Evolutionary conservation across 1,140 invertebrate genomes (phyloP), one percentile per base, ranked within the genome.

Genomic region (Neodiprion lecontei): DNA sequence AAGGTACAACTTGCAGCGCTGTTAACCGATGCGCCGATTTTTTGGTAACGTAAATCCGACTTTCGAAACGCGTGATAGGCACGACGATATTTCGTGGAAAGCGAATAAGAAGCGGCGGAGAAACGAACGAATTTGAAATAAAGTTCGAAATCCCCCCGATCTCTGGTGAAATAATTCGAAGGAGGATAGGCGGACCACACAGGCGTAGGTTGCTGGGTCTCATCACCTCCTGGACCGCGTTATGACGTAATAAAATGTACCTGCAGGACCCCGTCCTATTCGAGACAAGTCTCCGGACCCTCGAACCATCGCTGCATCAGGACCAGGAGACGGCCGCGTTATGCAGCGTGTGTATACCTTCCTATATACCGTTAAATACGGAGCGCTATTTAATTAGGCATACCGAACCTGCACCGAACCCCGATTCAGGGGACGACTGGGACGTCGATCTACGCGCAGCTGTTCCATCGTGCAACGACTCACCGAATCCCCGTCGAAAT

Each of bases 351-450:
- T 40, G 28, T 40, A 40, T 40, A 40, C 28, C 28, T 40, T 40
- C 53, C 53, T 17, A 17, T 40, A 17, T 61, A 61, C 53, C 53
- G 53, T 61, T 61, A 61, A 61, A 61, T 61, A 61, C 53, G 53
- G 53, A 61, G 53, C 53, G 53, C 53, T 61, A 61, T 61, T 61
- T 61, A 61, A 61, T 61, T 61, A 61, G 53, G 53, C 53, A 61
- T 61, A 61, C 53, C 53, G n/a, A 61, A 40, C 28, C 28, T 40
- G 28, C 28, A 40, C 28, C 28, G 28, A 40, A 61, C 53, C 53
- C 11, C 11, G 53, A 61, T 17, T 17, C 53, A 61, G 53, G 53
- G 53, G 28, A 40, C 28, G 28, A 61, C 53, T 61, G 8, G n/a
- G 53, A 61, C 28, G 28, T 40, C 28, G 28, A 40, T 40, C 28